Evolutionary conservation across 2,888 invertebrate genomes (phyloP), one percentile per base, ranked within the genome.

Genomic region (Drosophila monieri): DNA sequence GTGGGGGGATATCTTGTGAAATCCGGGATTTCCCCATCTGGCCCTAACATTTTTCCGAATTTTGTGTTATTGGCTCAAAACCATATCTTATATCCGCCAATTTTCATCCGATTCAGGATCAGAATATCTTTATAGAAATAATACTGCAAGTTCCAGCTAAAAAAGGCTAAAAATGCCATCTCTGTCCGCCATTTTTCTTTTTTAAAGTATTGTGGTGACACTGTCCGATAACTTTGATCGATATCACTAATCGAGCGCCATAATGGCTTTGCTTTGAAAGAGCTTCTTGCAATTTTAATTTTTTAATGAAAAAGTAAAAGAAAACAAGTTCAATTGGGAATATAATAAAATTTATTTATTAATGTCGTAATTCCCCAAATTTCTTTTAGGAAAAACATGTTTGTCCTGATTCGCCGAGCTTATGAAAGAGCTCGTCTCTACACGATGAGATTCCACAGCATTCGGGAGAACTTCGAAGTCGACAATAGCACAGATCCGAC

Each of bases 391-490:
- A 85, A 88, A 1, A 93, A 93, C 55, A 93, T 96, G 71, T 93
- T 94, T 6, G 86, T 92, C 2, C 89, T 93, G 6, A 89, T 97
- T 1, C 91, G 92, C 6, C 89, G 89, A 12, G 96, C 94, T 43
- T 96, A 95, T 80, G 92, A 94, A 6, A 93, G 93, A 12, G 94
- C 95, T 0, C 92, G 92, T 88, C 89, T 92, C 27, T 97, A 96
- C 88, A 93, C 95, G 0, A 88, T 93, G 55, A 93, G 95, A 5
- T 95, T 96, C 90, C 92, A 94, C 53, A 78, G 89, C 0, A 95
- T 97, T 72, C 93, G 94, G 79, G 89, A 93, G 1, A 95, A 95
- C 90, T 97, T 94, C 87, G 93, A 93, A 55, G 95, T 95, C 68
- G 96, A 97, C 88, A 92, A 94, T 54, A 92, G 93, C 32, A 94